Percentiles rank a stretch among this genome's conserved stretches.
phyloP scores from a whole-genome alignment of 2,888 invertebrate species.

The Drosophila anomalata region DNA sequence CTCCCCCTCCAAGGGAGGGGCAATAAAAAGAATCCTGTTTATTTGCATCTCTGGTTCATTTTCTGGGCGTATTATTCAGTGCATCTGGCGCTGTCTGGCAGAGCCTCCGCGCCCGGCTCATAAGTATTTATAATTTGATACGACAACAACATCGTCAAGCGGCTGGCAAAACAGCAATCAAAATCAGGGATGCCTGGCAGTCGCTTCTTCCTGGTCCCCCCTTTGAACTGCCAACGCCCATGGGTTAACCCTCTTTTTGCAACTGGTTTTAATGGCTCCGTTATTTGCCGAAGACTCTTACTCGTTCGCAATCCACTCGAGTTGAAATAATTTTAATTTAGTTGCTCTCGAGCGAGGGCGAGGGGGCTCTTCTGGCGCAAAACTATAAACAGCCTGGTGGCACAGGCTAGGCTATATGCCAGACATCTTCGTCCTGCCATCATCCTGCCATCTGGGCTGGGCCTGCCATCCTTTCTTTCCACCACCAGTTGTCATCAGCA shows the following conservation, averaged over 20 bases:
- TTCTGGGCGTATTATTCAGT: background rate
- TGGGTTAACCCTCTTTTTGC: slow-evolving; percentile 36
- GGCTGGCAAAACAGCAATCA: slow-evolving; percentile 57
- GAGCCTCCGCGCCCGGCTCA: slow-evolving; percentile 19
- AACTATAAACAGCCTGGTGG: slow-evolving; percentile 57
- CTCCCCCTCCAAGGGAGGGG: too few relatives aligned
- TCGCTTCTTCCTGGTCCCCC: background rate
- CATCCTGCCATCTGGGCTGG: background rate
- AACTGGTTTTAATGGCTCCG: slow-evolving; percentile 70
- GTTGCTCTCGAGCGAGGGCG: slow-evolving; percentile 50
- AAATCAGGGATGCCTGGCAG: slow-evolving; percentile 36
- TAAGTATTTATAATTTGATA: slow-evolving; percentile 68
- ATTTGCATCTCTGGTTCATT: slow-evolving; percentile 11
- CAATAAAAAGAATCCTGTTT: background rate
- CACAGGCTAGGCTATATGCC: slow-evolving; percentile 32
- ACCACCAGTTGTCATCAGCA: slow-evolving; percentile 58
- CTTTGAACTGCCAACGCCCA: background rate
- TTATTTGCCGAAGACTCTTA: slow-evolving; percentile 50
- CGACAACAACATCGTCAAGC: slow-evolving; percentile 32
- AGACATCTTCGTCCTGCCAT: slow-evolving; percentile 4
- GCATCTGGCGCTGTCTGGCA: slow-evolving; percentile 27
- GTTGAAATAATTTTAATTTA: slow-evolving; percentile 74
- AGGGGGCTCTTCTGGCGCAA: slow-evolving; percentile 21
- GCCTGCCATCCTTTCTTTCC: slow-evolving; percentile 11
- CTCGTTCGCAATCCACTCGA: slow-evolving; percentile 62